A percentile compares a stretch with the other conserved stretches of the same genome.
Conservation (phyloP, 2,797 vertebrate genomes). For the Phalanger gymnotis region DNA sequence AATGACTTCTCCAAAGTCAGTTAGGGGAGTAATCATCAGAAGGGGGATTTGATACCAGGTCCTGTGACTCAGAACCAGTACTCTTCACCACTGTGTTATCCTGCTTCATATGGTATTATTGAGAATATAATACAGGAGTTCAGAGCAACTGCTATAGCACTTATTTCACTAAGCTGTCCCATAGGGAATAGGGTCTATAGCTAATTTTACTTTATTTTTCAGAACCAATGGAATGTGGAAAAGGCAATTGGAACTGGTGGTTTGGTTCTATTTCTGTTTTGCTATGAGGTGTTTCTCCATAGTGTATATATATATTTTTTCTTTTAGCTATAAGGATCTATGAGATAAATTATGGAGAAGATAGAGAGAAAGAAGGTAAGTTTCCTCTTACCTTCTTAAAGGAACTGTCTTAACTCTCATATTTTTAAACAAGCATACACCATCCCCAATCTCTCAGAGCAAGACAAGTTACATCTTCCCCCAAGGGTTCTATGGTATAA, state of each 20-base stretch:
- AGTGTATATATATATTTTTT: not conserved
- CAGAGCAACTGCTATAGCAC: not conserved
- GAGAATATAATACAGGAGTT: not conserved
- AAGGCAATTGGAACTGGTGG: no score
- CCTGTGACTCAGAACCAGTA: no score
- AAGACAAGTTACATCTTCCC: not conserved
- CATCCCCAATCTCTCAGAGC: not conserved
- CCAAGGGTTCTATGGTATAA: not conserved
- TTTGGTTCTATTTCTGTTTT: not conserved
- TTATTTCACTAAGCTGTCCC: not conserved
- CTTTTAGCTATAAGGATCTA: not conserved
- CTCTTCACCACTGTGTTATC: not conserved
- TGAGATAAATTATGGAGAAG: not conserved
- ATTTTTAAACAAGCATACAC: not conserved
- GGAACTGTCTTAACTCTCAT: not conserved
- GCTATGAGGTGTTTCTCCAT: not conserved
- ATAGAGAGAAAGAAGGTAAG: not conserved
- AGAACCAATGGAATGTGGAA: no score
- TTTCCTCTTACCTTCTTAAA: no score
- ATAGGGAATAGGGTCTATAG: not conserved
- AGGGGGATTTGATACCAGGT: no score
- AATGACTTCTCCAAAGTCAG: no score
- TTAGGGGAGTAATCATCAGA: no score
- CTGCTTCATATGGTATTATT: not conserved
- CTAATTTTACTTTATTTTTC: no score